Evolutionary conservation across 2,797 vertebrate genomes (phyloP), one percentile per base, ranked within the genome.

Genomic region (Micropoecilia bifurca): DNA sequence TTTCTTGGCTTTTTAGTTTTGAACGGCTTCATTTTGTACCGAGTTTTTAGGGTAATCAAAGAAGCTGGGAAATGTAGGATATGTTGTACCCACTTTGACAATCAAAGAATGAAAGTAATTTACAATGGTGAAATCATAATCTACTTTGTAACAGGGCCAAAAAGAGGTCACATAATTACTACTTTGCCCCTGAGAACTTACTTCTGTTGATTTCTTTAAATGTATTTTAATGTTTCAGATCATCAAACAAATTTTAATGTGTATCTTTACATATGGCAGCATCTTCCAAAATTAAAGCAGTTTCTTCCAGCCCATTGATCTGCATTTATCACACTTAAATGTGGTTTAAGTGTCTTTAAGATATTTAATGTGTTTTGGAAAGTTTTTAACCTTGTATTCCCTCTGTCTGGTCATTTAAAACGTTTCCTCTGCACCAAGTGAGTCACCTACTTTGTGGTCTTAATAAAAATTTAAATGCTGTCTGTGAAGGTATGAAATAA

Each of bases 401-500:
- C 8, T 66, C 14, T 33, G 16, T 61, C 28, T 63, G 30, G 30
- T 45, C 43, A 57, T 25, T 12, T n/a, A 2, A 45, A 33, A 61
- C n/a, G 41, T 50, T 13, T 73, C 72, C 41, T 75, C 4, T 69
- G 36, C 66, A 66, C 69, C 0, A 12, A 33, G 3, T 71, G 10
- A 63, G 46, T 69, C n/a, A 50, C 20, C 43, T 28, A 41, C 33
- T 43, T 55, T 33, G 33, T 69, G 28, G 28, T 61, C 48, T 57
- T 59, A n/a, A 63, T 50, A 71, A 75, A 74, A 59, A 77, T 43
- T 18, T 3, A n/a, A 33, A 53, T 73, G 13, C 5, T 73, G 41
- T 81, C 71, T 33, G 71, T 33, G n/a, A 66, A 50, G 66, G 28
- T 1, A 61, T 13, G 46, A 73, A 75, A 77, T 43, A 30, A 73